Percentiles rank a stretch among this genome's conserved stretches.
Conservation (phyloP, 2,113 vertebrate genomes). For the Oophaga pumilio region DNA sequence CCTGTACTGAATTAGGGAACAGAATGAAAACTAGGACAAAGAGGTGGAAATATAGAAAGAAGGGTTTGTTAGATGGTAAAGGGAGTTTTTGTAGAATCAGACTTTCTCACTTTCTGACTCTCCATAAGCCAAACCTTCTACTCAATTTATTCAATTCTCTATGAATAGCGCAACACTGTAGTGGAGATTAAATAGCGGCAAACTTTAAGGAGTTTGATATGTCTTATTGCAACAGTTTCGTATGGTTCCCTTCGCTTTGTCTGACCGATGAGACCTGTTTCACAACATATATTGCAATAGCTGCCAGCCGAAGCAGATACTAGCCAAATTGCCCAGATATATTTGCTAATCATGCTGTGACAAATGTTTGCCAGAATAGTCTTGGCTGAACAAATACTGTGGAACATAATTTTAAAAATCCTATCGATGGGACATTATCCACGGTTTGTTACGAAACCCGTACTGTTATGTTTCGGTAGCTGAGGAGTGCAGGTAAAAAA, state of each 20-base stretch:
- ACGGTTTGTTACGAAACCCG: slow-evolving; percentile 39
- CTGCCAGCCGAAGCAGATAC: slow-evolving; percentile 25
- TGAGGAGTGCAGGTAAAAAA: too few relatives aligned
- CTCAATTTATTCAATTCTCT: too few relatives aligned
- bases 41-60: too few relatives aligned
- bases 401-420: slow-evolving; percentile 39
- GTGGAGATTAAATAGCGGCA: not conserved
- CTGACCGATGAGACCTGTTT: slow-evolving; percentile 12
- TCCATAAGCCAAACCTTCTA: not conserved
- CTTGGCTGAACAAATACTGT: slow-evolving; percentile 16
- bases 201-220: not conserved
- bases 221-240: not conserved
- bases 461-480: too few relatives aligned
- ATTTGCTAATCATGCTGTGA: slow-evolving; percentile 40
- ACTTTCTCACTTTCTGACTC: not conserved
- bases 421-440: slow-evolving; percentile 13
- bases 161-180: not conserved
- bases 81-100: too few relatives aligned
- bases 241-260: not conserved
- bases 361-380: slow-evolving; percentile 39
- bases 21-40: too few relatives aligned
- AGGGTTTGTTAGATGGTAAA: too few relatives aligned
- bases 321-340: slow-evolving; percentile 51
- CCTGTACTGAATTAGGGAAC: too few relatives aligned
- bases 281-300: slow-evolving; percentile 9